phyloP scores from a whole-genome alignment of 2,888 invertebrate species.

The Rosalia funebris region DNA sequence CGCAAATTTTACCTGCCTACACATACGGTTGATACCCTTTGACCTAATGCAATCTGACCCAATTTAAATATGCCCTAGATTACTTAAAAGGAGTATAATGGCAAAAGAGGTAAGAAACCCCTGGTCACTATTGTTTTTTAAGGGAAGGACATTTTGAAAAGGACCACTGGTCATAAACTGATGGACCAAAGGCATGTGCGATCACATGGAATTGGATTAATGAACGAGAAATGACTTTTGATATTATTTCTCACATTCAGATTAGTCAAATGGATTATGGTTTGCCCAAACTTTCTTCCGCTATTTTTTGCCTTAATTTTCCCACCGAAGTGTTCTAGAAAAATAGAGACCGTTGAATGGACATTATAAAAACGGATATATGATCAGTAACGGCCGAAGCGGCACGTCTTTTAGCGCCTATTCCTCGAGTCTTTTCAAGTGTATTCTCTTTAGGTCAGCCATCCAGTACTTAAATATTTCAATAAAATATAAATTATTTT shows the following conservation, averaged over 20 bases:
- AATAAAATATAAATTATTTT: no score
- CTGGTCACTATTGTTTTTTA: slow-evolving; percentile 50
- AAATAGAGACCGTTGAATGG: slow-evolving; percentile 15
- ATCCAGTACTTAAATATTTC: no score
- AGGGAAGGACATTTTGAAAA: slow-evolving; percentile 43
- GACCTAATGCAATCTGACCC: slow-evolving; percentile 54
- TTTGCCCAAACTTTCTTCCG: slow-evolving; percentile 26
- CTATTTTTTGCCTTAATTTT: slow-evolving; percentile 11
- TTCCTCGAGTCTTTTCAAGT: no score
- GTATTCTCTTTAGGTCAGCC: no score
- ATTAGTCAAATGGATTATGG: background rate
- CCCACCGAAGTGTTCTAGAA: slow-evolving; percentile 25
- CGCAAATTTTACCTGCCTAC: slow-evolving; percentile 51
- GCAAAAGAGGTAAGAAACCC: slow-evolving; percentile 46
- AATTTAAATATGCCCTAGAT: slow-evolving; percentile 55
- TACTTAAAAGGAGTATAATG: slow-evolving; percentile 46
- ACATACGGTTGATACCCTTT: slow-evolving; percentile 53
- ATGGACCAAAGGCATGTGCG: slow-evolving; percentile 46
- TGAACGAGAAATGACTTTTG: slow-evolving; percentile 34
- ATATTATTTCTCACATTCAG: background rate
- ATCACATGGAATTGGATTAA: slow-evolving; percentile 38
- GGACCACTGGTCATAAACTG: slow-evolving; percentile 47
- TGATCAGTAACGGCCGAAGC: background rate
- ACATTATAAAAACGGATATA: background rate
- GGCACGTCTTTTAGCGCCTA: background rate